These are phyloP conservation scores for Iselma pallidipennis DNA, from an alignment of 2,888 invertebrate species.

Conservation along the genomic window DNA sequence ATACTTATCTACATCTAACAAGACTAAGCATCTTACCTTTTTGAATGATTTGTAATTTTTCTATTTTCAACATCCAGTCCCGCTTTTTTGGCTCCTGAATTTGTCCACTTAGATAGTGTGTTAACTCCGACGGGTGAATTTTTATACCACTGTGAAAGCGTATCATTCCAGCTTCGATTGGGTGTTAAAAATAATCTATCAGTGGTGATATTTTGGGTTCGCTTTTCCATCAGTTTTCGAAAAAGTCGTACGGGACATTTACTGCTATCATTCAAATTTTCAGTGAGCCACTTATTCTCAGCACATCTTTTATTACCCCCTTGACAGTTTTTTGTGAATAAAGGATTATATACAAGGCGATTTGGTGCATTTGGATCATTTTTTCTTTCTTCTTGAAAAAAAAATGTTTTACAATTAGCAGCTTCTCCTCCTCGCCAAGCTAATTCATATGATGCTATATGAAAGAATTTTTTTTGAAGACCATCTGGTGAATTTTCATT, in stretches of 20 bases:
- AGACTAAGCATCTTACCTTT: too few relatives aligned
- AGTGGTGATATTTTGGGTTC: conserved; percentile 16
- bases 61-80: conserved; percentile 8
- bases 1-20: too few relatives aligned
- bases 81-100: conserved; percentile 7
- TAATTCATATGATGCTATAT: conserved; percentile 22
- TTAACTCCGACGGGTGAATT: conserved; percentile 10
- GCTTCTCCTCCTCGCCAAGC: conserved; percentile 26
- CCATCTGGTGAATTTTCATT: conserved; percentile 12
- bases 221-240: conserved; percentile 14
- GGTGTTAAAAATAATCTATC: conserved; percentile 26
- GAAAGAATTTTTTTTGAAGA: conserved; percentile 21
- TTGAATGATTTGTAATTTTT: conserved; percentile 12
- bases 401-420: conserved; percentile 4
- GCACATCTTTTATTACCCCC: conserved; percentile 19
- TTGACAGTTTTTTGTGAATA: conserved; percentile 30
- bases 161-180: conserved; percentile 20
- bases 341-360: conserved; percentile 29
- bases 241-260: conserved; percentile 22
- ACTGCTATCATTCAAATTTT: conserved; percentile 20
- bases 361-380: conserved; percentile 18
- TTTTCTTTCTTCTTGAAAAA: conserved; percentile 13
- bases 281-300: conserved; percentile 26
- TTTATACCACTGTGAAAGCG: conserved; percentile 9
- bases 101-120: conserved; percentile 10